Base-by-base conservation (phyloP, 2,113 vertebrate species). In the Trichechus manatus region DNA sequence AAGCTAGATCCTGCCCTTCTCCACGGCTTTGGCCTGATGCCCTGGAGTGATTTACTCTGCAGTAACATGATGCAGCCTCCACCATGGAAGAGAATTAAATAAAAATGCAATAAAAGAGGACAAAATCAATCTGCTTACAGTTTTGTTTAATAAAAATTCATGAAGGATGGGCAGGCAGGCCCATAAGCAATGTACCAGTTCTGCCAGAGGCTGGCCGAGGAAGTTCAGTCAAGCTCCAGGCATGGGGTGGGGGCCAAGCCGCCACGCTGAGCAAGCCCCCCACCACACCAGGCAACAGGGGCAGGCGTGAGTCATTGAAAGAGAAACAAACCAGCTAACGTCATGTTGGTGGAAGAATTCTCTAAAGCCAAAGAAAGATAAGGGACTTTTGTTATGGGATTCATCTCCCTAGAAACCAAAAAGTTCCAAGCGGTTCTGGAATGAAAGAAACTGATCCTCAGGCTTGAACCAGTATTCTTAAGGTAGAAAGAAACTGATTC, bases 131-230 rank as follows among this genome's bases (percentile, higher is more conserved):
- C 99, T 99, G 99, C 99, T 99, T 99, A 99, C 99, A 99, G 99
- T 99, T 99, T 99, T 99, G 99, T 99, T 99, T 99, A 99, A 99
- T 99, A 99, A 99, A 99, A 99, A 99, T 99, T 99, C 99, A 99
- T 99, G 99, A 99, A 99, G 99, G 99, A 99, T 99, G 99, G 99
- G 98, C 97, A 99, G 99, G 98, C 98, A 98, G 99, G 98, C 99
- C 99, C 98, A 99, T 99, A 99, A 99, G 99, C 99, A 99, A 99
- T 99, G 99, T 94, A 96, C 98, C 98, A 98, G 98, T 97, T 97
- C 98, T 98, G 97, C 98, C 98, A 98, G 97, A 95, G 97, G 96
- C 97, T 97, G 95, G 98, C 98, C 97, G 97, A 98, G 87, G 97
- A 98, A 96, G 93, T 97, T 94, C 94, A 95, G 97, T 98, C 84